Base-by-base conservation (phyloP, 2,113 vertebrate genomes). In the Gymnorhina tibicen region DNA sequence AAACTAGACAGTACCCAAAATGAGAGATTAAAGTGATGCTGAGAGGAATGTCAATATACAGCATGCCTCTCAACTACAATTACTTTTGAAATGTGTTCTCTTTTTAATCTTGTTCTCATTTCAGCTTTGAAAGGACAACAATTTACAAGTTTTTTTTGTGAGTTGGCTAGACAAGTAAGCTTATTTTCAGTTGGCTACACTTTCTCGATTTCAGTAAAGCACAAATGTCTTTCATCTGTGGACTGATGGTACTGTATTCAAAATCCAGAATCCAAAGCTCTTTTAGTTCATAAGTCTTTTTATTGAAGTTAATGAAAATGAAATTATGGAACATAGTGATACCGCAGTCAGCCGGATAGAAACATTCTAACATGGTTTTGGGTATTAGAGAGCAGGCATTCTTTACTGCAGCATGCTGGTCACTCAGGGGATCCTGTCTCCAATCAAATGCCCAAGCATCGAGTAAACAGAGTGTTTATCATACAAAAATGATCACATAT, bases 381-480 rank as follows among this genome's bases (percentile, higher is more conserved):
- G 26, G 22, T 68, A 15, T 27, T 52, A 44, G 63, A 27, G 33
- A 60, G 22, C 27, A 52, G 53, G 46, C 19, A 35, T 52, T 44
- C 37, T 68, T 33, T 52, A 32, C 5, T 68, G 37, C 27, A 52
- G 27, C 11, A 0, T 59, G 21, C 53, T 44, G 13, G 14, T 35
- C 32, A 12, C 18, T 68, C 3, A 3, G 16, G 27, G 27, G 11
- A 37, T 68, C 7, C 37, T 37, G 15, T 59, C 46, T 33, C 37
- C 33, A 77, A 8, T 1, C 0, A 0, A 44, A 27, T 52, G 32
- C 53, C 27, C 1, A 0, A 27, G 32, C 41, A 1, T 12, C 0
- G 0, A 18, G 22, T 37, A 32, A 37, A 37, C 37, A 27, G 37
- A 32, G 32, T 22, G 9, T 77, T 68, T 52, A 33, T 77, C 10